phyloP scores from a whole-genome alignment of 2,888 invertebrate species.

The Trachelus tabidus region DNA sequence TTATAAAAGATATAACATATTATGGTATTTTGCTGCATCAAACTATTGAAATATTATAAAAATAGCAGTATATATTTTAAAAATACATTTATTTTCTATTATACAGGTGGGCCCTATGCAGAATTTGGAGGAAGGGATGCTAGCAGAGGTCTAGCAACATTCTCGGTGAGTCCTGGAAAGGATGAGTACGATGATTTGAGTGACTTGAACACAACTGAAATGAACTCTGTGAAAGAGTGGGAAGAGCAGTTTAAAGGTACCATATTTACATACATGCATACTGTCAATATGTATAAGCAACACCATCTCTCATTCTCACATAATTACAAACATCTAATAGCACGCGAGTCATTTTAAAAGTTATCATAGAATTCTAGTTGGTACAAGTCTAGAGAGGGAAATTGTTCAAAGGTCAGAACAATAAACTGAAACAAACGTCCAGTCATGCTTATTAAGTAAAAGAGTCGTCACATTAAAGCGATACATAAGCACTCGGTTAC shows the following conservation, averaged over 20 bases:
- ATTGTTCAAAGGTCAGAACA: background rate
- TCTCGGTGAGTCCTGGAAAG: constrained; percentile 83
- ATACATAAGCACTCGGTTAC: background rate
- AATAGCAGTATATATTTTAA: background rate
- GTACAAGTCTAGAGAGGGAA: background rate
- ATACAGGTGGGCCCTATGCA: constrained; percentile 90
- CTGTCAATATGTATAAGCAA: background rate
- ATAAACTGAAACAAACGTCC: background rate
- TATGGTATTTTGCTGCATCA: background rate
- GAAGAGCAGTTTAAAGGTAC: constrained; percentile 95
- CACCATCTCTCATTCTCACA: background rate
- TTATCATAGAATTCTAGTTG: background rate
- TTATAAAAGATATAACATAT: background rate
- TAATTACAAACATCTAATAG: background rate
- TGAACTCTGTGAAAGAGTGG: constrained; percentile 97
- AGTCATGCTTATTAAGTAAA: background rate
- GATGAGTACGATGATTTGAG: constrained; percentile 95
- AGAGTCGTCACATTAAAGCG: background rate
- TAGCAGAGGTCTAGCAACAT: constrained; percentile 93
- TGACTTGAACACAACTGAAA: constrained; percentile 91
- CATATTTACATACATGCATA: constrained; percentile 22
- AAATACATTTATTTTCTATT: background rate
- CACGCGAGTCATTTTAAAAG: background rate
- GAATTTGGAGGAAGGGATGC: constrained; percentile 96
- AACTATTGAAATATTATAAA: background rate